phyloP scores from a whole-genome alignment of 2,888 invertebrate species.

The Globia sparganii region DNA sequence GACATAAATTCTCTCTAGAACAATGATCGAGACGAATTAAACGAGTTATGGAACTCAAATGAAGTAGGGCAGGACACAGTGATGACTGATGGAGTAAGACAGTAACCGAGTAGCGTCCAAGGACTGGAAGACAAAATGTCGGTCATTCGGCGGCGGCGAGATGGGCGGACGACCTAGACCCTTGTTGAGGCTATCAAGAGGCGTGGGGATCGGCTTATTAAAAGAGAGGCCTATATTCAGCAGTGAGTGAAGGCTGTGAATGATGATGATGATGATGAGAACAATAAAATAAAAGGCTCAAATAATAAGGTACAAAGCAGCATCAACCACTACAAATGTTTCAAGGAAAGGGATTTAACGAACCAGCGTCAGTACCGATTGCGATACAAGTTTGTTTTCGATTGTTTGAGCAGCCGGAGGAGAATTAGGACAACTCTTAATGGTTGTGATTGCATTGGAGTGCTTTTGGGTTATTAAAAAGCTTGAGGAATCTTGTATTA shows the following conservation, averaged over 20 bases:
- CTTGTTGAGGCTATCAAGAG: not conserved
- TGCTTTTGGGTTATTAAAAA: slow-evolving; percentile 29
- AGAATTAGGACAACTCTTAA: slow-evolving; percentile 50
- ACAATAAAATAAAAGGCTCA: slow-evolving; percentile 30
- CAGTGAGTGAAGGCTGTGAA: not conserved
- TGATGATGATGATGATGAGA: not conserved
- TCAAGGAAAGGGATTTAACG: slow-evolving; percentile 73
- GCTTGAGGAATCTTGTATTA: not conserved
- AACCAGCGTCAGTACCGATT: slow-evolving; percentile 70
- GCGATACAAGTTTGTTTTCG: slow-evolving; percentile 63
- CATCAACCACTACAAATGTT: slow-evolving; percentile 57
- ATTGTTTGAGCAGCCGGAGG: slow-evolving; percentile 35
- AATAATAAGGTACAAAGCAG: slow-evolving; percentile 54
- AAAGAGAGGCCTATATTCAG: not conserved
- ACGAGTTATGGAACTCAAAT: not conserved
- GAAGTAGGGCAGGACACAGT: not conserved
- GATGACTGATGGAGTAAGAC: not conserved
- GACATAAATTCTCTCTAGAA: not conserved
- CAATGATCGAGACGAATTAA: not conserved
- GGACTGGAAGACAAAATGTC: not conserved
- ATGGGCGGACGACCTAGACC: not conserved
- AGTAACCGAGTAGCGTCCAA: not conserved
- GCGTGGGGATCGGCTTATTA: too few relatives aligned
- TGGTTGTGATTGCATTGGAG: slow-evolving; percentile 27
- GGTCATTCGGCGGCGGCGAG: not conserved